A percentile compares a stretch with the other conserved stretches of the same genome.
These are phyloP conservation scores for Monopterus albus DNA, from an alignment of 2,113 vertebrate genomes.

Conservation along the genomic window DNA sequence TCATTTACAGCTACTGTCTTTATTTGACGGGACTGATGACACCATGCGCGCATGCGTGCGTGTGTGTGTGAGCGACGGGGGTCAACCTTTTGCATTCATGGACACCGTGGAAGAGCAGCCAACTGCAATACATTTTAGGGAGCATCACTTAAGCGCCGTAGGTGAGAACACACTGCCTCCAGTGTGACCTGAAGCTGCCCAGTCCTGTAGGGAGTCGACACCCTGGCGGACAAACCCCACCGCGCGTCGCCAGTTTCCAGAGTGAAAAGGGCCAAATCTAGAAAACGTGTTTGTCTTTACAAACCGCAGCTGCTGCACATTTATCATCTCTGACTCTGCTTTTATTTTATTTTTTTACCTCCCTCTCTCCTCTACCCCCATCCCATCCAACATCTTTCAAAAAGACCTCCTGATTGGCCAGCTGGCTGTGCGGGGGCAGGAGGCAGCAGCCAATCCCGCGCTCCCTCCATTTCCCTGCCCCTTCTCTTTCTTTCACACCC, in stretches of 20 bases:
- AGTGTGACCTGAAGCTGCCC: no score
- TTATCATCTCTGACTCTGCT: conserved; percentile 30
- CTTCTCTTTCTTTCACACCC: background rate
- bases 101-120: no score
- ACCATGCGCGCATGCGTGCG: background rate
- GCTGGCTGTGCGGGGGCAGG: conserved; percentile 33
- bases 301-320: conserved; percentile 54
- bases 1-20: no score
- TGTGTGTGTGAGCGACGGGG: no score
- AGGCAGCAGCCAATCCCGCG: conserved; percentile 39
- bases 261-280: background rate
- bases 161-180: no score
- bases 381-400: conserved; percentile 60
- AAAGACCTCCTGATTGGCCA: conserved; percentile 56
- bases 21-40: conserved; percentile 1
- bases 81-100: no score
- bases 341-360: background rate
- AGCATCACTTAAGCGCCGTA: no score
- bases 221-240: no score
- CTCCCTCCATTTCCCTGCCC: conserved; percentile 17
- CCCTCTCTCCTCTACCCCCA: background rate
- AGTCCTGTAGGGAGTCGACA: no score
- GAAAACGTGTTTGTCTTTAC: conserved; percentile 7
- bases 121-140: no score
- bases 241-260: background rate